Evolutionary conservation across 2,797 vertebrate genomes (phyloP).

Genomic region (Neosilurus hyrtlii): DNA sequence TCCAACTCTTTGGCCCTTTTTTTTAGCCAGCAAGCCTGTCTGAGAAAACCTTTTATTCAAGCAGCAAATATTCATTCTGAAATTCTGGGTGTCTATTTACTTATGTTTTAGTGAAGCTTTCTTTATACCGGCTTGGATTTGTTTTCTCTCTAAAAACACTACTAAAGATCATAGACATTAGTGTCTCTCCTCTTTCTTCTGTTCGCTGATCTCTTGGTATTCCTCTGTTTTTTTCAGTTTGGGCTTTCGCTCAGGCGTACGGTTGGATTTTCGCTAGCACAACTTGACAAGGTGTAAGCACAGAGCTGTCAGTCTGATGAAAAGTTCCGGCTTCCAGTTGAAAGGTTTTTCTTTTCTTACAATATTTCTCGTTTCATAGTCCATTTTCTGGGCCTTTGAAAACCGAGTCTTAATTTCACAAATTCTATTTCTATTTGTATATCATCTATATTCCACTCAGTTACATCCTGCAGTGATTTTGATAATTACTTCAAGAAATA

Average conservation of each 20-base stretch:
- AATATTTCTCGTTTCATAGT: not conserved
- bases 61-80: no score
- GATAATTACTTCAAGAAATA: not conserved
- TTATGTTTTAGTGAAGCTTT: not conserved
- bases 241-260: not conserved
- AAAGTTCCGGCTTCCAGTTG: not conserved
- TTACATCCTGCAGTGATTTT: not conserved
- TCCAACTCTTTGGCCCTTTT: no score
- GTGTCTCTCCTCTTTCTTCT: not conserved
- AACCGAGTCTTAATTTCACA: no score
- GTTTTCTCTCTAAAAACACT: not conserved
- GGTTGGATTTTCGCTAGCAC: not conserved
- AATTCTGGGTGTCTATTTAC: no score
- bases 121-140: not conserved
- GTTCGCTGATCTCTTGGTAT: not conserved
- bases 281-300: not conserved
- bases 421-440: not conserved
- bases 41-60: no score
- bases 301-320: constrained; percentile 1
- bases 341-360: not conserved
- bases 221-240: not conserved
- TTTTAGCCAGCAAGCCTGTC: no score
- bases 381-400: not conserved
- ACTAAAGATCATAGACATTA: not conserved
- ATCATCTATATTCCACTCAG: not conserved